Base-by-base conservation (phyloP, 1,140 invertebrate species). In the Pygmarrhopalites habei region DNA sequence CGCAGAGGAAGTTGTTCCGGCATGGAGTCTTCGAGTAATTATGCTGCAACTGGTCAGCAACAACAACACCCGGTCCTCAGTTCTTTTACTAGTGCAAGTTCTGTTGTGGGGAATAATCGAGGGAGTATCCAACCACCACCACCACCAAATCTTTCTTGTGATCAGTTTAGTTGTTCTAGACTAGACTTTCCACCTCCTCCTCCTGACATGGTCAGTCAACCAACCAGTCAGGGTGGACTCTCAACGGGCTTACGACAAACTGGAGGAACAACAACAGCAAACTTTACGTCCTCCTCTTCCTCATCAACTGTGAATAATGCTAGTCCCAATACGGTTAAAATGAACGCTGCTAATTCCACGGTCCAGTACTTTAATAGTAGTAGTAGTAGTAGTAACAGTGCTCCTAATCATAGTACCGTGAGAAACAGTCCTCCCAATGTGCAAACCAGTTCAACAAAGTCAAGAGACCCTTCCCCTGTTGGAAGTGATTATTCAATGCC, bases 391-490 rank as follows among this genome's bases (percentile, higher is more conserved):
- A 47, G 7, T 7, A 47, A 5, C 7, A 52, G 15, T 39, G n/a
- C 7, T 29, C 7, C 46, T 14, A 35, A 19, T 32, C 32, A 28
- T 32, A 4, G n/a, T n/a, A 52, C 28, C 26, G 44, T 25, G 29
- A 62, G 65, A 56, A 70, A 66, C 57, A 70, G 67, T 58, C 64
- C 58, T 2, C 56, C 63, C 5, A 30, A 39, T 29, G 56, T 1
- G 3, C 26, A 10, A 14, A n/a, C n/a, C n/a, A n/a, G n/a, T n/a
- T 39, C 46, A n/a, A 57, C 29, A 5, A 65, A 58, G 60, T 66
- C 64, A 25, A 19, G 69, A 10, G 67, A 72, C 58, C 71, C 69
- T 5, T 69, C 70, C 14, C 68, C 71, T 30, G 67, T 64, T 46
- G 65, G 58, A 21, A 64, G 60, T 52, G 66, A 70, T 32, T 66